A percentile compares a stretch with the other conserved stretches of the same genome.
Evolutionary conservation across 1,140 invertebrate genomes (phyloP).

Genomic region (Trichonephila clavipes): DNA sequence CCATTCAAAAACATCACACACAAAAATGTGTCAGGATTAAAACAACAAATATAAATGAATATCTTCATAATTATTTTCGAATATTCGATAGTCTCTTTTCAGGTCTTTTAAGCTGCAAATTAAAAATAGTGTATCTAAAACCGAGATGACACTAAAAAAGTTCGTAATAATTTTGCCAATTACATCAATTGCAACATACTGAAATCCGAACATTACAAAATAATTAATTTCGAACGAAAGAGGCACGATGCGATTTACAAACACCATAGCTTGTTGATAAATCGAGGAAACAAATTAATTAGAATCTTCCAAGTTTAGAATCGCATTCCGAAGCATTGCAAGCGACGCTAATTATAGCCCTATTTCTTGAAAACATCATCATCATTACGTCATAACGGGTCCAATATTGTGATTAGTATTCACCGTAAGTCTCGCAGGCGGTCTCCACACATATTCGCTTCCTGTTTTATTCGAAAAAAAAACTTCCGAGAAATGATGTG

Average conservation of each 20-base stretch:
- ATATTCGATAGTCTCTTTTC: too few species aligned
- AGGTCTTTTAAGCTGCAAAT: too few species aligned
- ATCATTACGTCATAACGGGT: not conserved
- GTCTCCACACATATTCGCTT: not conserved
- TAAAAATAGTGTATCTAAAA: too few species aligned
- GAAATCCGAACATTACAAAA: not conserved
- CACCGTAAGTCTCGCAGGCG: not conserved
- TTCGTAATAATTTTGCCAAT: too few species aligned
- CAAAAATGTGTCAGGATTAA: too few species aligned
- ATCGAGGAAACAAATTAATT: not conserved
- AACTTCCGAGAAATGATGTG: not conserved
- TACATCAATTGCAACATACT: too few species aligned
- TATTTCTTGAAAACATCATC: not conserved
- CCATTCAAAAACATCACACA: too few species aligned
- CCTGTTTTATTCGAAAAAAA: slow-evolving; percentile 16
- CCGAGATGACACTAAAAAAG: too few species aligned
- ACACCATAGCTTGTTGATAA: not conserved
- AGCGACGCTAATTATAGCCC: not conserved
- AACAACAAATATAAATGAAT: too few species aligned
- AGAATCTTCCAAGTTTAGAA: not conserved
- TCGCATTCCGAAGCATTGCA: not conserved
- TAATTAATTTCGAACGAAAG: not conserved
- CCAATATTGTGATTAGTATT: not conserved
- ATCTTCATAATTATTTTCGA: too few species aligned
- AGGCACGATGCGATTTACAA: not conserved